Base-by-base conservation (phyloP, 2,113 vertebrate genomes). In the Ptychochromis oligacanthus region DNA sequence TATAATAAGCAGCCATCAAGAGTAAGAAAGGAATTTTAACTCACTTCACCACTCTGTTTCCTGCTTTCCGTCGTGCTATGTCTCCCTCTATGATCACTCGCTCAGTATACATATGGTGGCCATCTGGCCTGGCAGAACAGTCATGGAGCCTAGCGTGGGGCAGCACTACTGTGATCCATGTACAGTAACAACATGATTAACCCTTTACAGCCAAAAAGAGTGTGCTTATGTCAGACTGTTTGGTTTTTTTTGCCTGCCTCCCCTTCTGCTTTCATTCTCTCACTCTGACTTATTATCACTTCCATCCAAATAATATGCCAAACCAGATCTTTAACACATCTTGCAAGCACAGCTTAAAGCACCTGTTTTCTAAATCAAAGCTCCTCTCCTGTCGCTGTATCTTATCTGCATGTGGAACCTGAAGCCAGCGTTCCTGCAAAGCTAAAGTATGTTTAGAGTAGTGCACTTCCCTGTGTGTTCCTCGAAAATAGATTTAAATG, bases 401-500 rank as follows among this genome's bases (percentile, higher is more conserved):
- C 75, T 88, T 67, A 75, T 80, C 75, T 84, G 15, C 78, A 59
- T 26, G 67, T 67, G 54, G 59, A 88, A 76, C 49, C 49, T 13
- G n/a, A 78, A 61, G 80, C 79, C 60, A 24, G 18, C 1, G 40
- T 62, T 72, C 70, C 86, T 78, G 81, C 75, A 78, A 81, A 86
- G 76, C 60, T 70, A 72, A 84, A 85, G 56, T 24, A 36, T 84
- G 82, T 91, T 89, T 87, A 58, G 43, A 87, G 84, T 89, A 85
- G 90, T 82, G 87, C 49, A 38, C 36, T 77, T 84, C 88, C 55
- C 78, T 6, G 46, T 58, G 78, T 67, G 88, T 92, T 85, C 85
- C 84, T 93, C 93, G 65, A 91, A 96, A 96, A 96, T 96, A 96
- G 95, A 96, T 93, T 96, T 96, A 96, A 96, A 92, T 95, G 93